phyloP scores from a whole-genome alignment of 2,888 invertebrate species.

The Pseudococcus jackbeardsleyi region DNA sequence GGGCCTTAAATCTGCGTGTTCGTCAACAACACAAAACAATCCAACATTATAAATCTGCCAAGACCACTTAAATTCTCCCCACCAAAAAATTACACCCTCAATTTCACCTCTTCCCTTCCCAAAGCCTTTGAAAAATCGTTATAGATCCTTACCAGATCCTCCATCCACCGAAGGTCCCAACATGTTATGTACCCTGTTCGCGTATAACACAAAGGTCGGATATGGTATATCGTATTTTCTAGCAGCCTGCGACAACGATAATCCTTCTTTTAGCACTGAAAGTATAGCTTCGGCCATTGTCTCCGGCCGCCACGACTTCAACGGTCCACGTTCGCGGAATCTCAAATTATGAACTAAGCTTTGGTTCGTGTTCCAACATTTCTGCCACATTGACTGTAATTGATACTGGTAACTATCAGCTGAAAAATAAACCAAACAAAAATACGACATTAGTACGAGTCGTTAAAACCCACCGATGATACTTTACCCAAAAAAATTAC shows the following conservation, averaged over 20 bases:
- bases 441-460: constrained; percentile 23
- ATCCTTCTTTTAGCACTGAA: constrained; percentile 90
- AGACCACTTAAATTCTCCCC: neutral
- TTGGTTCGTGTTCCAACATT: constrained; percentile 95
- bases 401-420: constrained; percentile 96
- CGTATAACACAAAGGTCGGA: constrained; percentile 93
- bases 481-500: neutral
- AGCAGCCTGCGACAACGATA: constrained; percentile 90
- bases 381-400: constrained; percentile 95
- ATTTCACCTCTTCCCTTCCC: neutral
- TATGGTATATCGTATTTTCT: constrained; percentile 95
- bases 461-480: neutral
- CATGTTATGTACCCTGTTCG: constrained; percentile 94
- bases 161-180: constrained; percentile 92
- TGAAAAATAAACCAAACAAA: constrained; percentile 71
- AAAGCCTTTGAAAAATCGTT: neutral
- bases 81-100: neutral
- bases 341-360: constrained; percentile 90
- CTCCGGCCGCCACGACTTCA: constrained; percentile 94
- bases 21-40: constrained; percentile 58
- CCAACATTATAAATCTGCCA: constrained; percentile 49
- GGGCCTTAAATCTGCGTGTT: constrained; percentile 82
- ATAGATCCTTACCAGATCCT: constrained; percentile 81
- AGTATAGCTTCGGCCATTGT: constrained; percentile 96
- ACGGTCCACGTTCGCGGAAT: constrained; percentile 91